Evolutionary conservation across 1,140 invertebrate species (phyloP).

Genomic region (Drusus annulatus): DNA sequence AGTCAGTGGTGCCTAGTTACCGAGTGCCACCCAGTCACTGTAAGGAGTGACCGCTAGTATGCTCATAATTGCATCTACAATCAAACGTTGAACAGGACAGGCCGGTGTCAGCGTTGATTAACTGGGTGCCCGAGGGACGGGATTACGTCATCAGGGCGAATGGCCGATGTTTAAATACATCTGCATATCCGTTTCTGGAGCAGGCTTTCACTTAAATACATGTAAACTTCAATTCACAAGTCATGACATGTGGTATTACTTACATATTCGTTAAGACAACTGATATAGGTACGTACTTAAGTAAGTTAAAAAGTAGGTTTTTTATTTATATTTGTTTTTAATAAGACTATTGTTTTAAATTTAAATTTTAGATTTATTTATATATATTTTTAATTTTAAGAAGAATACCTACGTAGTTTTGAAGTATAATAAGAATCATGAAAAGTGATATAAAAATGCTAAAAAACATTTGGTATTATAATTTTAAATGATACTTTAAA

Average conservation of each 20-base stretch:
- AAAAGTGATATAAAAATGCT: no score
- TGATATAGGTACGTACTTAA: neutral
- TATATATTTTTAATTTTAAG: no score
- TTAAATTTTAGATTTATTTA: no score
- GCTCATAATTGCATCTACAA: conserved; percentile 28
- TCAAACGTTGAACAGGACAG: neutral
- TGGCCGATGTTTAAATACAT: neutral
- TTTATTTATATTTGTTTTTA: no score
- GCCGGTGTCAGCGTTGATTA: conserved; percentile 24
- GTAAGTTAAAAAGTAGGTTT: no score
- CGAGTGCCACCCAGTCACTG: neutral
- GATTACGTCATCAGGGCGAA: neutral
- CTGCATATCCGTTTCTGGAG: neutral
- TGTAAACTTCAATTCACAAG: neutral
- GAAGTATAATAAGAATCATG: no score
- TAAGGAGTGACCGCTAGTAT: neutral
- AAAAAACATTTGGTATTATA: no score
- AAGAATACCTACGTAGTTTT: no score
- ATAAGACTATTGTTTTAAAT: no score
- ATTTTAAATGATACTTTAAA: no score
- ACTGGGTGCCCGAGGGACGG: neutral
- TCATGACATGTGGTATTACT: neutral
- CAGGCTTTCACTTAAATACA: neutral
- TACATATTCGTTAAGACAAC: neutral
- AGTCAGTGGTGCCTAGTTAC: no score